Base-by-base conservation (phyloP, 2,888 invertebrate species). In the Sarcophaga rosellei region DNA sequence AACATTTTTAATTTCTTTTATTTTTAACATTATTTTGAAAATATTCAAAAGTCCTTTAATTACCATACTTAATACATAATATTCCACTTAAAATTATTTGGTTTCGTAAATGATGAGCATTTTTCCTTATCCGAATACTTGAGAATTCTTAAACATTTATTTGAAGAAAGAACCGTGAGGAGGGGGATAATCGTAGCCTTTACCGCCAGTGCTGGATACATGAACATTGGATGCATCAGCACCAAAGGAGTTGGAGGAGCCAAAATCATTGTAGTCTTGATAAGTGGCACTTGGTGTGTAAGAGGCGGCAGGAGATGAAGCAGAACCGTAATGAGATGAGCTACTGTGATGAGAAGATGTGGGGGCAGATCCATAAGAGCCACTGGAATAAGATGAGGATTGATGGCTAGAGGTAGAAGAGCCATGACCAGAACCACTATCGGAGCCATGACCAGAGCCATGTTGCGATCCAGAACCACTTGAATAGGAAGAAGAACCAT, bases 141-240 rank as follows among this genome's bases (percentile, higher is more conserved):
- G 1, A 2, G 10, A 53, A 15, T 17, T 53, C 53, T 4, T 53
- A 4, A 35, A 15, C 15, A 20, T 66, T 57, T 72, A 61, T 12
- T 77, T 65, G 8, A 74, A 45, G 21, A 15, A 47, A 25, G 23
- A 1, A 53, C 44, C 53, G 15, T 68, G 45, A n/a, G 86, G 86
- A 5, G 11, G 81, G 17, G 86, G 74, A 53, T 86, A 86, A 25
- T 53, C 25, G 61, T 82, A 82, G 12, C 82, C 82, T 45, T 82
- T 82, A 5, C 77, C 82, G 10, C 35, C 66, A 12, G 77, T 77
- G 15, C 70, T 81, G 12, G 84, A 84, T 15, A 66, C 74, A 63
- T 77, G 35, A 21, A 21, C 61, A 45, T 78, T 21, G 5, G 65
- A 77, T 10, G 78, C 10, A 21, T 73, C 62, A 66, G 57, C 25